phyloP scores from a whole-genome alignment of 2,888 invertebrate genomes.

The Pristionchus arcanus region DNA sequence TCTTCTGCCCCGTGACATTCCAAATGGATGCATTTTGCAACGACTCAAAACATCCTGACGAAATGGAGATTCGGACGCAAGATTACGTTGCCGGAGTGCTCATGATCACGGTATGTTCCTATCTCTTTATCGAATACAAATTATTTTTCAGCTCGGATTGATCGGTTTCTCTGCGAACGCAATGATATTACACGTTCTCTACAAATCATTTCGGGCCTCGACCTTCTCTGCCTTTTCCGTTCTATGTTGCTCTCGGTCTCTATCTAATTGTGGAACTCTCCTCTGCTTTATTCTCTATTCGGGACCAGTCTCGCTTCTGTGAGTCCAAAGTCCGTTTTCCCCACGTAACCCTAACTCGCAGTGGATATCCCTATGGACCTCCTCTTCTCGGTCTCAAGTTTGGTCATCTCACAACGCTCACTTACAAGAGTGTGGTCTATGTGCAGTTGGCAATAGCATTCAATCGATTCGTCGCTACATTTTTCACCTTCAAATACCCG shows the following conservation, averaged over 20 bases:
- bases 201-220: background rate
- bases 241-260: slow-evolving; percentile 8
- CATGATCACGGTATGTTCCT: slow-evolving; percentile 27
- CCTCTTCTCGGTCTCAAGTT: slow-evolving; percentile 32
- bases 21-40: background rate
- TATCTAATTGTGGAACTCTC: slow-evolving; percentile 45
- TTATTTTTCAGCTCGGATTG: slow-evolving; percentile 9
- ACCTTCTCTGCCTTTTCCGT: slow-evolving; percentile 45
- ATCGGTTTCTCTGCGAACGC: slow-evolving; percentile 15
- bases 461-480: slow-evolving; percentile 47
- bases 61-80: slow-evolving; percentile 42
- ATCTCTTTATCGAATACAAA: background rate
- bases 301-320: slow-evolving; percentile 41
- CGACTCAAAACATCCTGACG: background rate
- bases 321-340: background rate
- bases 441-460: slow-evolving; percentile 51
- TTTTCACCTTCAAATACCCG: slow-evolving; percentile 43
- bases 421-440: slow-evolving; percentile 52
- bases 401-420: slow-evolving; percentile 50
- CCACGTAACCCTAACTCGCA: background rate
- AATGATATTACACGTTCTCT: background rate
- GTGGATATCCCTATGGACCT: slow-evolving; percentile 39
- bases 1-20: background rate
- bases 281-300: slow-evolving; percentile 52
- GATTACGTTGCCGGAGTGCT: slow-evolving; percentile 16